Percentiles rank a stretch among this genome's conserved stretches.
These are phyloP conservation scores for Plectropomus leopardus DNA, from an alignment of 2,113 vertebrate genomes.

Conservation along the genomic window DNA sequence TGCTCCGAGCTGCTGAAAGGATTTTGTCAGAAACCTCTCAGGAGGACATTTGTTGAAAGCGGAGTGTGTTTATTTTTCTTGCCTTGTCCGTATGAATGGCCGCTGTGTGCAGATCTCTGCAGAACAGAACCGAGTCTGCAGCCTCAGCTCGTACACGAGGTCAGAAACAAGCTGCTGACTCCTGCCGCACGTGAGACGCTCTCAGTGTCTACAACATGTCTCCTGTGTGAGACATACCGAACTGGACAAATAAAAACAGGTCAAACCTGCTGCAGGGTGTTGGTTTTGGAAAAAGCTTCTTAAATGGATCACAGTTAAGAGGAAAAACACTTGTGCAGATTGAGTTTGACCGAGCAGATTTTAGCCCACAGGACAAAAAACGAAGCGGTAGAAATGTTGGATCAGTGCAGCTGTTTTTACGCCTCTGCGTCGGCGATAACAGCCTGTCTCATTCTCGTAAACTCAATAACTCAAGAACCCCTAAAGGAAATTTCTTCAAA, in stretches of 20 bases:
- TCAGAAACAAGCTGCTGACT: not conserved
- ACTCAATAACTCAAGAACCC: too few relatives aligned
- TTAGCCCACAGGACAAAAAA: not conserved
- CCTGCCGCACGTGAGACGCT: not conserved
- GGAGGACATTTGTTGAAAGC: constrained; percentile 37
- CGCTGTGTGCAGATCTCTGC: constrained; percentile 32
- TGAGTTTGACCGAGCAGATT: constrained; percentile 2
- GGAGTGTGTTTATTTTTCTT: constrained; percentile 31
- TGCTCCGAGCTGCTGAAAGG: constrained; percentile 30
- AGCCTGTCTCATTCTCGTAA: too few relatives aligned
- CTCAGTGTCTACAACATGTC: not conserved
- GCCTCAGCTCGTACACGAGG: not conserved
- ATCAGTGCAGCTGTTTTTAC: not conserved
- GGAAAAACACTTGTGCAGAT: constrained; percentile 2
- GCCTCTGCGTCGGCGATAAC: too few relatives aligned
- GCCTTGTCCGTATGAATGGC: constrained; percentile 27
- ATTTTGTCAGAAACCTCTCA: constrained; percentile 33
- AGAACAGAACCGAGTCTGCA: not conserved
- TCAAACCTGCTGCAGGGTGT: not conserved
- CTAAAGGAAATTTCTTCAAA: too few relatives aligned
- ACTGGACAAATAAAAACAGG: not conserved
- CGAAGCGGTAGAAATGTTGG: not conserved
- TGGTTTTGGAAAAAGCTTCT: constrained; percentile 6
- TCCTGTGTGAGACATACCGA: not conserved
- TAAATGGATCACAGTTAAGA: too few relatives aligned